Conservation (phyloP, 2,797 vertebrate species). For the Silurus aristotelis region DNA sequence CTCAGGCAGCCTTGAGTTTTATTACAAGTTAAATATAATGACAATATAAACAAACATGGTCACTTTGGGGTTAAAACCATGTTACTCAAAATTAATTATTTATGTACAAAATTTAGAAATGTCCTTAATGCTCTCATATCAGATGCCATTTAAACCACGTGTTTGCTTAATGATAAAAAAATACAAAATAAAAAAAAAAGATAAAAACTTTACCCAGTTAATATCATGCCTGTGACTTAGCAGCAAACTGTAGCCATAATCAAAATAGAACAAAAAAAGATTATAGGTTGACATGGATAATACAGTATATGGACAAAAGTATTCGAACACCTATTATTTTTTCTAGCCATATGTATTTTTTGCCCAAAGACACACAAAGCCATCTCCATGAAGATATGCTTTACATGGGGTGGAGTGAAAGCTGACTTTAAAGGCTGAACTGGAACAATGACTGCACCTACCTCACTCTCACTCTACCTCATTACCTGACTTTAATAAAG, state of each 20-base stretch:
- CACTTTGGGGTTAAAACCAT: background rate
- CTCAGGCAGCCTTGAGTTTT: too few species aligned
- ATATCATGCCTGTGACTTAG: background rate
- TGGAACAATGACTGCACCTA: too few species aligned
- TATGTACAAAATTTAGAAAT: background rate
- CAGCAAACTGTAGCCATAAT: background rate
- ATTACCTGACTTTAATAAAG: too few species aligned
- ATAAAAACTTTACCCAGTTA: too few species aligned
- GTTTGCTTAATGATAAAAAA: background rate
- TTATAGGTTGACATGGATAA: background rate
- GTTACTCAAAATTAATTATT: background rate
- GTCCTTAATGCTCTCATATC: background rate
- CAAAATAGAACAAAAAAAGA: background rate
- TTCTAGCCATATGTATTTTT: too few species aligned
- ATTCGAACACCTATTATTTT: too few species aligned
- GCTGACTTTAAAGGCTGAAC: too few species aligned
- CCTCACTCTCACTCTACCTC: too few species aligned
- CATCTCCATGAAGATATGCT: too few species aligned
- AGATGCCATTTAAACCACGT: background rate
- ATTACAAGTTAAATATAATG: background rate
- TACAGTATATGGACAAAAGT: background rate
- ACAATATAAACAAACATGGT: background rate
- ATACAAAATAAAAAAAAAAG: background rate
- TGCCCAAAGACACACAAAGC: too few species aligned
- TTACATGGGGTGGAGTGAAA: too few species aligned